Evolutionary conservation across 2,113 vertebrate species (phyloP), one percentile per base, ranked within the genome.

Genomic region (Dicerorhinus sumatrensis): DNA sequence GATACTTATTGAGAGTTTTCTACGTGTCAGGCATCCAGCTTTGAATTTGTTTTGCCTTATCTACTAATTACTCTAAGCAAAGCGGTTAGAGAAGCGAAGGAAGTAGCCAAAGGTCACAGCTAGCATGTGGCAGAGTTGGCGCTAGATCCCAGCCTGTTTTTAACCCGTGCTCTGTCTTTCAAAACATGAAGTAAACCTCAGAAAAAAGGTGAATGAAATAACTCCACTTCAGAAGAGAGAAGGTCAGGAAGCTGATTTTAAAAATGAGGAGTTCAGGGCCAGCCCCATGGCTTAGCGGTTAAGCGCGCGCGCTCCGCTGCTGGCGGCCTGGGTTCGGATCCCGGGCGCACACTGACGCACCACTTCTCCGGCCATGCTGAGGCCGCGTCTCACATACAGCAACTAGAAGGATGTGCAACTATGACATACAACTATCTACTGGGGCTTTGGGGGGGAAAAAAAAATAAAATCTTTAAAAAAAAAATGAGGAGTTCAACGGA

Each of bases 1-100:
- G 51, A 54, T 84, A 93, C 39, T 90, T 73, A 84, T 42, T 76
- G 31, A 11, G 56, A 85, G 48, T 87, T 96, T 96, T 88, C 58
- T 92, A 12, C n/a, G 29, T 89, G 70, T 42, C 72, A 96, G 18
- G 11, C 14, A 92, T 65, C 31, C 39, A 81, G 48, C 62, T 96
- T 86, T 95, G 93, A 96, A 93, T 56, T n/a, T 72, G 81, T 63
- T 96, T 97, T 82, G 76, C 33, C 11, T 93, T 56, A 90, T 51
- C 67, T 89, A 84, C 16, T 72, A 79, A 92, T 62, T 92, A 96
- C 36, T 84, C 33, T 54, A 91, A 90, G 27, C 17, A 10, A 84
- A 95, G 85, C 75, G 23, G 29, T 75, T 89, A 92, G 80, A 72
- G 51, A 94, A 36, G 48, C 79, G 8, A 85, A 87, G 21, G 48